Conservation (phyloP, 2,113 vertebrate genomes). For the Cyprinus carpio region DNA sequence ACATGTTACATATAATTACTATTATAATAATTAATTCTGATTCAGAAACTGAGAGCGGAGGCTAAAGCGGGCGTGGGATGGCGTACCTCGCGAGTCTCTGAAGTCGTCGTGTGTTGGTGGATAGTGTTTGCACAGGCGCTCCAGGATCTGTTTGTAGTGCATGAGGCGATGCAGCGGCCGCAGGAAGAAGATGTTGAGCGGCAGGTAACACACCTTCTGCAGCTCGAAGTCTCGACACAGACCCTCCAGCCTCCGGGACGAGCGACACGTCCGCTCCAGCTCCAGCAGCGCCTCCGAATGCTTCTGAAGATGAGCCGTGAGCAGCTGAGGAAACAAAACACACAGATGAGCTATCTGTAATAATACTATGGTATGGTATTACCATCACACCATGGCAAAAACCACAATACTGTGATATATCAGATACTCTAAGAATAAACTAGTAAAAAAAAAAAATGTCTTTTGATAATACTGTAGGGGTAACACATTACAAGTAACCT, state of each 20-base stretch:
- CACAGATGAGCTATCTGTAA: background rate
- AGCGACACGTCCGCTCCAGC: slow-evolving; percentile 83
- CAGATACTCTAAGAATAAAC: background rate
- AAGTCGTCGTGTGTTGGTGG: slow-evolving; percentile 87
- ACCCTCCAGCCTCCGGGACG: slow-evolving; percentile 83
- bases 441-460: too few relatives aligned
- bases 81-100: slow-evolving; percentile 88
- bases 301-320: slow-evolving; percentile 86
- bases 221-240: slow-evolving; percentile 94
- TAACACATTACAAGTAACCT: too few relatives aligned
- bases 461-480: too few relatives aligned
- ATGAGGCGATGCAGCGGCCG: slow-evolving; percentile 93
- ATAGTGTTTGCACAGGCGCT: slow-evolving; percentile 95
- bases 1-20: too few relatives aligned
- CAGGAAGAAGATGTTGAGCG: slow-evolving; percentile 94
- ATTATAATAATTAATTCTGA: too few relatives aligned
- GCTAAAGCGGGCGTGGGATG: background rate
- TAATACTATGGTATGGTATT: background rate
- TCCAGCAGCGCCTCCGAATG: slow-evolving; percentile 88
- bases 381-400: background rate
- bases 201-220: slow-evolving; percentile 97
- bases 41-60: too few relatives aligned
- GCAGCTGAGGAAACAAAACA: slow-evolving; percentile 72
- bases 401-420: background rate
- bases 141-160: slow-evolving; percentile 98